Conservation (phyloP, 2,113 vertebrate species). For the Rhabdomys dilectus region DNA sequence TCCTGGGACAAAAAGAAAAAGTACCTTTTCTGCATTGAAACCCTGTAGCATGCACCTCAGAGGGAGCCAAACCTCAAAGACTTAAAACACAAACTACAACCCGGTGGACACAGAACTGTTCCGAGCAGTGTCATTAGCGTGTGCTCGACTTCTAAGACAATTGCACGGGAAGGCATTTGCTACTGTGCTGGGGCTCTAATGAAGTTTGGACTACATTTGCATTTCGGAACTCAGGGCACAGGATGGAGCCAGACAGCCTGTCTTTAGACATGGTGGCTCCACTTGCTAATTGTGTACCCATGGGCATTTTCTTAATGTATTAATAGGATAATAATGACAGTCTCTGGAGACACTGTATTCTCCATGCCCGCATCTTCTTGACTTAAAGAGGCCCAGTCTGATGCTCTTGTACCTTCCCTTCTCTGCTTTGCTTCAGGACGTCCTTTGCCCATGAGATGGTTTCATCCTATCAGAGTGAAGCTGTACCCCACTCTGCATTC, state of each 20-base stretch:
- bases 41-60: background rate
- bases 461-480: background rate
- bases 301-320: background rate
- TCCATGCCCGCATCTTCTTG: background rate
- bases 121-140: background rate
- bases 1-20: background rate
- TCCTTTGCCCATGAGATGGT: fast-evolving
- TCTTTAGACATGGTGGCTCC: background rate
- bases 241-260: background rate
- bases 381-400: background rate
- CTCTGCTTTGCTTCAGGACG: background rate
- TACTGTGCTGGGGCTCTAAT: background rate
- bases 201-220: background rate
- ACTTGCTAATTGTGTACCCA: background rate
- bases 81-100: background rate
- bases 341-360: background rate
- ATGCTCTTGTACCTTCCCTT: background rate
- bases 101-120: background rate
- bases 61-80: background rate
- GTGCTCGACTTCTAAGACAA: background rate
- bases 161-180: background rate
- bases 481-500: background rate
- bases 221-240: background rate
- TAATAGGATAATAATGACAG: background rate
- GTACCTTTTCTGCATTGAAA: background rate